Evolutionary conservation across 2,797 vertebrate species (phyloP), one percentile per base, ranked within the genome.

Genomic region (Glossophaga mutica): DNA sequence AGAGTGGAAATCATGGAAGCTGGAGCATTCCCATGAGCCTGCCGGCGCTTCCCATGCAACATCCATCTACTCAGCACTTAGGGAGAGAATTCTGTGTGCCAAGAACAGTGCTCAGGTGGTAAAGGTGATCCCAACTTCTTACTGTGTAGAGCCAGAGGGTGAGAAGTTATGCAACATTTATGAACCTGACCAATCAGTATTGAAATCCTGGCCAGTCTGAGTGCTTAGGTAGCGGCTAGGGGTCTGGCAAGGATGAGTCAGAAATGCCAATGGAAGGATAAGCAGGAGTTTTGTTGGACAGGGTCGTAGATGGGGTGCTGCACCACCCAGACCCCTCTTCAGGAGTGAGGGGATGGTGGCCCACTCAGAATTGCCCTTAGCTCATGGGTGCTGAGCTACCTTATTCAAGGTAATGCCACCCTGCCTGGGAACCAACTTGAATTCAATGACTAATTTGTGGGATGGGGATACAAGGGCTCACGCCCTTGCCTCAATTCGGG

Each of bases 1-100:
- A 96, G 88, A 94, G 92, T 96, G 84, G 88, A 94, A 96, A 82
- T 93, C 15, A 12, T 52, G 90, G 90, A 85, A 86, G 94, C 94
- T 81, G 73, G 0, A 1, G 44, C 10, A 8, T 87, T 76, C 73
- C 83, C 92, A 48, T 44, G 37, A 21, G 98, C 19, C 55, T 46
- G 65, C 87, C 2, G 29, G 82, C 73, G 68, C 78, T 88, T 95
- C 78, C 81, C 87, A 55, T 19, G 76, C 74, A n/a, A 9, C 71
- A 93, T 91, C 74, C 65, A 71, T 93, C 83, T 39, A 57, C 81
- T 95, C 76, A 84, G 87, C 76, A 71, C 78, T 76, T n/a, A 34
- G 86, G 77, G 85, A 76, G 93, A 70, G 83, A 59, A 62, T 79
- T 39, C 77, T 29, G 42, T 22, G 83, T 65, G 83, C 70, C n/a